phyloP scores from a whole-genome alignment of 2,113 vertebrate genomes.

The Amia ocellicauda region DNA sequence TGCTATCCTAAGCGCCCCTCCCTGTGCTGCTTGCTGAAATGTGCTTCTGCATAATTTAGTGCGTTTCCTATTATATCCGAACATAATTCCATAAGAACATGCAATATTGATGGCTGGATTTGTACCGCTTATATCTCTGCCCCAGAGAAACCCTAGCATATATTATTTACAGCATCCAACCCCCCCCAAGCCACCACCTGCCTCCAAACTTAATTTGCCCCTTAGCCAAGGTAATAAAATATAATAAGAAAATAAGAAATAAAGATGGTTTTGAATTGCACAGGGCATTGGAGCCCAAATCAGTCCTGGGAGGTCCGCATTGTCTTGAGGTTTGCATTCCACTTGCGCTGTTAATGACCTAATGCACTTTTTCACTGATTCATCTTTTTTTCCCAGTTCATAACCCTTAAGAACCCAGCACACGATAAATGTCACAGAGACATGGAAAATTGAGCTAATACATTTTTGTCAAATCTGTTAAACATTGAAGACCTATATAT shows the following conservation, averaged over 20 bases:
- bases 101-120: slow-evolving; percentile 51
- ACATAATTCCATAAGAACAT: slow-evolving; percentile 49
- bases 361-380: background rate
- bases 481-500: too few species aligned
- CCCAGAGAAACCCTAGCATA: slow-evolving; percentile 35
- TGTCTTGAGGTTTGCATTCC: background rate
- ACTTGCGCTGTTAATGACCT: background rate
- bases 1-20: background rate
- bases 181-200: slow-evolving; percentile 1
- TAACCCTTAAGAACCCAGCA: too few species aligned
- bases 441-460: too few species aligned
- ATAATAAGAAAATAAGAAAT: slow-evolving; percentile 33
- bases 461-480: too few species aligned
- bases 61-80: slow-evolving; percentile 51
- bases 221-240: slow-evolving; percentile 26
- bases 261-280: slow-evolving; percentile 38
- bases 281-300: too few species aligned
- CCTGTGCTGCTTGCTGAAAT: slow-evolving; percentile 46
- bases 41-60: slow-evolving; percentile 52
- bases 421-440: too few species aligned
- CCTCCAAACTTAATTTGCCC: background rate
- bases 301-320: too few species aligned
- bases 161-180: slow-evolving; percentile 27
- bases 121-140: slow-evolving; percentile 29
- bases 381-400: background rate